Percentiles rank a stretch among this genome's conserved stretches.
Conservation (phyloP, 2,888 invertebrate species). For the Torymus tubicola region DNA sequence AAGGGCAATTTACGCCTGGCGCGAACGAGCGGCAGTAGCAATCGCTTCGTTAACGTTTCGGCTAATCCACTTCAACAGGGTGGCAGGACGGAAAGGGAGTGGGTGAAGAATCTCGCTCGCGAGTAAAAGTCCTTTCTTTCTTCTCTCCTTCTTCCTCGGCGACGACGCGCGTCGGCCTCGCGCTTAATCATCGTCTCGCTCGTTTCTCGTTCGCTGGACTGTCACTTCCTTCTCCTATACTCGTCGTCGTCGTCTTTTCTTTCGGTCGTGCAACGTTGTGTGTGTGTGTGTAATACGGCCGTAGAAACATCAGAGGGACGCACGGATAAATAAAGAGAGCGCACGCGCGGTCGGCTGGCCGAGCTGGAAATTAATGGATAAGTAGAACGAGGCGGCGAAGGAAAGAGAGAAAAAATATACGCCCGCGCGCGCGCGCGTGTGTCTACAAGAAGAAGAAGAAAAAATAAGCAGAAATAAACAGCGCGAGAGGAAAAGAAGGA, state of each 20-base stretch:
- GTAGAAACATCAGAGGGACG: neutral
- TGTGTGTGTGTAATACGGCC: neutral
- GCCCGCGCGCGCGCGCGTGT: no score
- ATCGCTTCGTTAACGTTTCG: conserved; percentile 12
- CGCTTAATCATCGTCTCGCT: conserved; percentile 28
- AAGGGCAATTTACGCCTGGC: conserved; percentile 12
- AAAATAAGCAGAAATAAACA: conserved; percentile 6
- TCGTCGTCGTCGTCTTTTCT: neutral
- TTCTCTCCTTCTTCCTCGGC: neutral
- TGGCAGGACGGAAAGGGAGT: neutral
- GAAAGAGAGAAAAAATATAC: neutral
- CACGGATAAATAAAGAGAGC: conserved; percentile 9
- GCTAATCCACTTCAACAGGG: conserved; percentile 42
- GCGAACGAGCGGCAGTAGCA: neutral
- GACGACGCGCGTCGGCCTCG: neutral
- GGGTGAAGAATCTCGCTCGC: conserved; percentile 13
- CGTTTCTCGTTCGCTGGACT: conserved; percentile 18
- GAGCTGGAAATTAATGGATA: conserved; percentile 22
- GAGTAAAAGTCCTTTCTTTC: conserved; percentile 20
- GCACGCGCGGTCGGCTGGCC: neutral
- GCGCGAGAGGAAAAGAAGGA: neutral
- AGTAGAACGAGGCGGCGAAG: conserved; percentile 12
- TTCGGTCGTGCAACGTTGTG: neutral
- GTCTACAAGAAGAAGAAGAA: neutral
- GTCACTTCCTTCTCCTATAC: conserved; percentile 1